Evolutionary conservation across 2,888 invertebrate genomes (phyloP).

Genomic region (Spisula subtruncata): DNA sequence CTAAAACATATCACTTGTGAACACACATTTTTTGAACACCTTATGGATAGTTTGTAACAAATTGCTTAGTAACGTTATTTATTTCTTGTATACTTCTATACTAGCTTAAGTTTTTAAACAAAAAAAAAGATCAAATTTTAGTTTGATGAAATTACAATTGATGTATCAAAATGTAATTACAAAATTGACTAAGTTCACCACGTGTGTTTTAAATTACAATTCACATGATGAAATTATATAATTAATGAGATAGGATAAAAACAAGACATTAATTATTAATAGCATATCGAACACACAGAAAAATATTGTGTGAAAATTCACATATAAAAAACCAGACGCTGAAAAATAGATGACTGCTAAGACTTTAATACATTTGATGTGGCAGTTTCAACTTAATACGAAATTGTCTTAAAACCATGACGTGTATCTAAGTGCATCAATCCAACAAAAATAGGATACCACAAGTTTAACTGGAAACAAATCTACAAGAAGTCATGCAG

Average conservation of each 20-base stretch:
- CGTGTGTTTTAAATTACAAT: not conserved
- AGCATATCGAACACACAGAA: not conserved
- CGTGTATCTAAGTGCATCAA: not conserved
- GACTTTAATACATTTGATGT: too few relatives aligned
- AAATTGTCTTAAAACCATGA: too few relatives aligned
- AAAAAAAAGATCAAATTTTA: not conserved
- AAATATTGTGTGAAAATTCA: not conserved
- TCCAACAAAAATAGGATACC: not conserved
- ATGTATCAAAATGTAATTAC: not conserved
- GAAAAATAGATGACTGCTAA: too few relatives aligned
- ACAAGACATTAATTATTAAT: not conserved
- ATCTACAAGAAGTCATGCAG: not conserved
- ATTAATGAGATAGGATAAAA: slow-evolving; percentile 9
- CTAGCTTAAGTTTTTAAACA: not conserved
- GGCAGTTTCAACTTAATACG: too few relatives aligned
- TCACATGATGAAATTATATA: not conserved
- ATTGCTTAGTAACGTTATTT: slow-evolving; percentile 19
- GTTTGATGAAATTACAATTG: slow-evolving; percentile 29
- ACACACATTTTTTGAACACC: not conserved
- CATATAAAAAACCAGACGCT: not conserved
- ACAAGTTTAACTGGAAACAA: slow-evolving; percentile 11
- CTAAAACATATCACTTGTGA: slow-evolving; percentile 16
- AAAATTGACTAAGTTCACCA: not conserved
- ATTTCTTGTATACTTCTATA: not conserved
- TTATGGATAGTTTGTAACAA: not conserved